Base-by-base conservation (phyloP, 2,888 invertebrate species). In the Xylocampa areola region DNA sequence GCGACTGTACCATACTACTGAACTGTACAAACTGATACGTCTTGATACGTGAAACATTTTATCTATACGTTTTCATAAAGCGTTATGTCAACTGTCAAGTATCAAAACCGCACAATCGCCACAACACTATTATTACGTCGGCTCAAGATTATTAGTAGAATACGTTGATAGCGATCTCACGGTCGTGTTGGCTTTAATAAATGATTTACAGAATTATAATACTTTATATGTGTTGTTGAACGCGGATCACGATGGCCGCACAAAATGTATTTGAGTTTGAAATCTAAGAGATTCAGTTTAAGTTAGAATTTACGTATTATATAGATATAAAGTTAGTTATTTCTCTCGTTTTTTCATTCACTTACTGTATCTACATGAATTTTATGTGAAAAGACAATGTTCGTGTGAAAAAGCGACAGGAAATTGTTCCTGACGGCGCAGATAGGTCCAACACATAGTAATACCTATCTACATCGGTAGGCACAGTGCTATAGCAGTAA, bases 281-380 rank as follows among this genome's bases (percentile, higher is more conserved):
- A 79, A 83, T 84, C 81, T 84, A 73, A 80, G 84, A 85, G 86
- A 87, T 86, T 85, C 58, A 64, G 68, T 76, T 78, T 71, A 61
- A 66, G 66, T 57, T 77, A 80, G 61, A 48, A n/a, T 63, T 45
- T 70, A 70, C 68, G 54, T 49, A 59, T 54, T 60, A 35, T 54
- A 16, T 58, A 61, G 48, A 16, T 57, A 35, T n/a, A n/a, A n/a
- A 19, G 40, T 68, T 52, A 54, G 35, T 61, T 47, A 29, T 64
- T 60, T 68, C 69, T 76, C 51, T 78, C 69, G 75, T 73, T 75
- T 73, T 72, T 74, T 73, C 71, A 61, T 59, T 63, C 49, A 19
- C 36, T 53, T 62, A 50, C 37, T 64, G 23, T 32, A 16, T 47
- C 25, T 40, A 43, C 37, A 47, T 45, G 44, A 21, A 32, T 54